Evolutionary conservation across 2,797 vertebrate genomes (phyloP), one percentile per base, ranked within the genome.

Genomic region (Rhabdomys pumilio): DNA sequence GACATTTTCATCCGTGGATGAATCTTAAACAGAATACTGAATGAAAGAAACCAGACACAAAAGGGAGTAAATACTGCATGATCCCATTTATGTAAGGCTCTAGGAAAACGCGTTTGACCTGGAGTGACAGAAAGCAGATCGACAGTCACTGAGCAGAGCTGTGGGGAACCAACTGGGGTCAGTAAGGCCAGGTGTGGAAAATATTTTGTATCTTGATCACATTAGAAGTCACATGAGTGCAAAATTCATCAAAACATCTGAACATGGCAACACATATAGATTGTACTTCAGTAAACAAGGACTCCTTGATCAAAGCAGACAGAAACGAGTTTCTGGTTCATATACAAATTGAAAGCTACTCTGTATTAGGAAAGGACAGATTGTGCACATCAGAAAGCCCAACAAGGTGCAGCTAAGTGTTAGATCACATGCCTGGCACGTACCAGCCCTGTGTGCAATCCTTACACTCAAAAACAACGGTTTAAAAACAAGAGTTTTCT

Each of bases 11-110:
- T 65, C 47, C 53, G 83, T 47, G 63, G 76, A n/a, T 85, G 17
- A 80, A n/a, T 88, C 47, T 76, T 55, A 91, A 87, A 87, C 69
- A 96, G 57, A 69, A 90, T 79, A 29, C n/a, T 93, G 26, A 92
- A 31, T 80, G 67, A 95, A 96, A 94, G 73, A 95, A 94, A 67
- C 65, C 92, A 93, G 67, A 83, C 73, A 88, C 63, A 88, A 79
- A 91, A 93, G 47, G 89, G 22, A 90, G 31, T 94, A 93, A 95
- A 90, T 79, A 95, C 12, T 92, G 41, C 76, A 50, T 41, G 50
- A 90, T 82, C 79, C 31, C 55, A 82, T 72, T 92, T 96, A 90
- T 57, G 38, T 82, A 91, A 94, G 82, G 47, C 65, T 89, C 65
- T 93, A 85, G 55, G 86, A 91, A 79, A 73, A 91, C 76, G 82